These are phyloP conservation scores for Lycocerus yunnanus DNA, from an alignment of 2,888 invertebrate species.

Conservation along the genomic window DNA sequence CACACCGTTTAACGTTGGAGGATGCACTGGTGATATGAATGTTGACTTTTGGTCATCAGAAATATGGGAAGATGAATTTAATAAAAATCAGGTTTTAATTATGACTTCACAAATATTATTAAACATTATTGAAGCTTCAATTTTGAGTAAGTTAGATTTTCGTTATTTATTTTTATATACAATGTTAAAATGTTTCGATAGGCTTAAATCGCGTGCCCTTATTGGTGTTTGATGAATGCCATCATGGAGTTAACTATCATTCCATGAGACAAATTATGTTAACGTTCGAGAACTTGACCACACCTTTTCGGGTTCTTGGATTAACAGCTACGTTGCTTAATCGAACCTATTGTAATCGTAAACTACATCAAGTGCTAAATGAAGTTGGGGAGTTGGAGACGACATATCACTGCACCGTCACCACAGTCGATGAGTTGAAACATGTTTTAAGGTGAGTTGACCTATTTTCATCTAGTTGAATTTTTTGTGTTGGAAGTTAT, in stretches of 20 bases:
- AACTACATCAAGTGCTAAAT: constrained; percentile 57
- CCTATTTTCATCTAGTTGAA: too few species aligned
- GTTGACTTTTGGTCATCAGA: constrained; percentile 73
- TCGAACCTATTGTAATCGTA: constrained; percentile 69
- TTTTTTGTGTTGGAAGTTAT: neutral
- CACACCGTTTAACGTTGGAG: constrained; percentile 67
- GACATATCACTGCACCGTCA: constrained; percentile 73
- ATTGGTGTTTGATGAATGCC: constrained; percentile 94
- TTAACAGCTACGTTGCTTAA: constrained; percentile 88
- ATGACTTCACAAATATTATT: constrained; percentile 84
- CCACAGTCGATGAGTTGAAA: constrained; percentile 66
- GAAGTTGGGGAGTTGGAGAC: constrained; percentile 69
- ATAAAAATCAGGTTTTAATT: constrained; percentile 70
- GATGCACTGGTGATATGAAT: constrained; percentile 74
- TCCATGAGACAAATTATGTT: constrained; percentile 81
- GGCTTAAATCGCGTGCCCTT: constrained; percentile 71
- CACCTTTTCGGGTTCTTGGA: constrained; percentile 78
- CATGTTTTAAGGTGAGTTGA: constrained; percentile 62
- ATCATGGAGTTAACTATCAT: constrained; percentile 81
- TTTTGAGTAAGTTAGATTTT: constrained; percentile 53
- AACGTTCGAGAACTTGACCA: constrained; percentile 57
- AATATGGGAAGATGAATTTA: constrained; percentile 70
- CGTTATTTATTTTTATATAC: neutral
- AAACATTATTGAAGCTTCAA: constrained; percentile 68
- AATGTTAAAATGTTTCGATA: constrained; percentile 20